Percentiles rank a stretch among this genome's conserved stretches.
Conservation (phyloP, 2,113 vertebrate species). For the Anoplopoma fimbria region DNA sequence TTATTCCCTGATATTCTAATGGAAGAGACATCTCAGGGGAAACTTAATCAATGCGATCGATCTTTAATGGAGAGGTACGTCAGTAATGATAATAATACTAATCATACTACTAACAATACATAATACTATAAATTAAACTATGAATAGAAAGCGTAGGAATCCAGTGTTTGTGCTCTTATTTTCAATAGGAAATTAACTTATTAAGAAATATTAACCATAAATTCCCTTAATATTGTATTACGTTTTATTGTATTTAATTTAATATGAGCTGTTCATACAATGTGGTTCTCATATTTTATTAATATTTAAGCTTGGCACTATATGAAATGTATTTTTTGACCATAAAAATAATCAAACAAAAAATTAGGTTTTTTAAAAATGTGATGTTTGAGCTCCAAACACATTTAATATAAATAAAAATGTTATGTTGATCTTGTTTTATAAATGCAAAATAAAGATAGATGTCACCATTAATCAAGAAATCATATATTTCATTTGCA, state of each 20-base stretch:
- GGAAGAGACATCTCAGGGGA: not conserved
- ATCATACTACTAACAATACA: not conserved
- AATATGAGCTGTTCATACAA: not conserved
- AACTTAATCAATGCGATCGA: not conserved
- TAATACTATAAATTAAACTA: not conserved
- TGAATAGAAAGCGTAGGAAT: not conserved
- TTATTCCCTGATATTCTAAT: not conserved
- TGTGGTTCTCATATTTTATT: not conserved
- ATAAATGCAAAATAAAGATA: not conserved
- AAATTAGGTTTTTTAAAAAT: not conserved
- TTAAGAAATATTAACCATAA: not conserved
- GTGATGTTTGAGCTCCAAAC: not conserved
- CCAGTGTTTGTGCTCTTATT: not conserved
- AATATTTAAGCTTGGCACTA: not conserved
- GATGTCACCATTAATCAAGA: not conserved
- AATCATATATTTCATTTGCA: not conserved
- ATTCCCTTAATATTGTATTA: not conserved
- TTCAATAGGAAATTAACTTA: not conserved
- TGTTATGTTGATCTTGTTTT: not conserved
- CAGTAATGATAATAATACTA: not conserved
- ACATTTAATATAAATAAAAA: slow-evolving; percentile 1
- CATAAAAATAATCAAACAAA: not conserved
- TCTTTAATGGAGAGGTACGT: not conserved
- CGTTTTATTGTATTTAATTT: not conserved
- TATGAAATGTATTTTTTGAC: not conserved